These are phyloP conservation scores for Montifringilla adamsi DNA, from an alignment of 2,113 vertebrate species.

Conservation along the genomic window DNA sequence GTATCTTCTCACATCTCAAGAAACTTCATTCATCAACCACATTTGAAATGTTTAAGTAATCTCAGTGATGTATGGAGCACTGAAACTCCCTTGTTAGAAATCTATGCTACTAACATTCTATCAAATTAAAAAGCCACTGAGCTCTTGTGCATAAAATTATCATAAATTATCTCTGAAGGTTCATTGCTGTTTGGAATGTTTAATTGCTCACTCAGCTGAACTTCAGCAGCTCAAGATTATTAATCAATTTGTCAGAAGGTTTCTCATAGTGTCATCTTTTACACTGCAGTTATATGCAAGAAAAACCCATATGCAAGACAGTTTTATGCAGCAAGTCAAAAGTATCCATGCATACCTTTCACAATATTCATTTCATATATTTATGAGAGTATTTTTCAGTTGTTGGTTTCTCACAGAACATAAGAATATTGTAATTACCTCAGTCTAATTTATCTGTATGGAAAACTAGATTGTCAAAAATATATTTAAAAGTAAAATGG, in stretches of 20 bases:
- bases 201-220: slow-evolving; percentile 83
- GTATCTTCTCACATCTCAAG: slow-evolving; percentile 80
- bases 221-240: slow-evolving; percentile 76
- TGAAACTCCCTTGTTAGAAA: slow-evolving; percentile 87
- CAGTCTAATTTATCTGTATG: not conserved
- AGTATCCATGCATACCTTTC: slow-evolving; percentile 27
- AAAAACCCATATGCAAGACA: slow-evolving; percentile 36
- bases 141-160: slow-evolving; percentile 86
- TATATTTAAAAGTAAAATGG: not conserved
- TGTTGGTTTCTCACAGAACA: not conserved
- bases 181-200: slow-evolving; percentile 81
- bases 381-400: not conserved
- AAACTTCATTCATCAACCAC: slow-evolving; percentile 91
- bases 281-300: slow-evolving; percentile 10
- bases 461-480: not conserved
- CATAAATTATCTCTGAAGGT: slow-evolving; percentile 84
- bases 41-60: slow-evolving; percentile 91
- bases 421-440: not conserved
- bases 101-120: slow-evolving; percentile 87
- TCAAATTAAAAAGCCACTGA: slow-evolving; percentile 88
- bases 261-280: slow-evolving; percentile 69
- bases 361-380: slow-evolving; percentile 1
- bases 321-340: slow-evolving; percentile 38
- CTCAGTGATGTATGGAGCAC: slow-evolving; percentile 86
- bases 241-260: slow-evolving; percentile 76